Base-by-base conservation (phyloP, 2,113 vertebrate species). In the Oryzias curvinotus region DNA sequence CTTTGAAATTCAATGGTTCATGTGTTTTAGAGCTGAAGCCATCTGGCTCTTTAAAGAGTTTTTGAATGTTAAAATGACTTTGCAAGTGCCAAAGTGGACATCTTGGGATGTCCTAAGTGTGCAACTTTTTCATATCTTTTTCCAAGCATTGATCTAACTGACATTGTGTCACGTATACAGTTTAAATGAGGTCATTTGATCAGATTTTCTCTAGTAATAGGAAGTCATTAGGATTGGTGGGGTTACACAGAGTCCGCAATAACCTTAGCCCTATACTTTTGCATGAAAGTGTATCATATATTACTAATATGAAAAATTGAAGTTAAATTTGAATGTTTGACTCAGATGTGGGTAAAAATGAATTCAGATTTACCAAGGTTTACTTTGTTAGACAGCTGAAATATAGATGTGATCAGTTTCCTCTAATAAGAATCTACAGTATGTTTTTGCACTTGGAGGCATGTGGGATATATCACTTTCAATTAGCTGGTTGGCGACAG, bases 1-100 rank as follows among this genome's bases (percentile, higher is more conserved):
- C 86, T 89, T 85, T 77, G 59, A 87, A 90, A 91, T 92, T 89
- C 90, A 89, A 90, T 76, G 86, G 87, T 90, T 91, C 85, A 87
- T 83, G 83, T 79, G 78, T 81, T 64, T 76, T 79, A 80, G 81
- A 75, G 71, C 82, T 62, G 59, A 83, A 36, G 81, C 91, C 90
- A 92, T 93, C 92, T 92, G 90, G 83, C 78, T 55, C 68, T 71
- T 16, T 41, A 44, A 65, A 76, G 75, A 85, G 23, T 69, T 70
- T 81, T 73, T 68, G 56, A 69, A 65, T 70, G 54, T 71, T 71
- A 65, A 88, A 82, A 82, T 70, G 69, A 71, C 73, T 76, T 77
- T 66, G 68, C 45, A 75, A 44, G 47, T 65, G 71, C 75, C 62
- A 43, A 67, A 80, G 36, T 75, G 59, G 64, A 62, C 57, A 66